A percentile compares a stretch with the other conserved stretches of the same genome.
Conservation (phyloP, 64 coral and sea anemone genomes). For the Acropora tenuis region DNA sequence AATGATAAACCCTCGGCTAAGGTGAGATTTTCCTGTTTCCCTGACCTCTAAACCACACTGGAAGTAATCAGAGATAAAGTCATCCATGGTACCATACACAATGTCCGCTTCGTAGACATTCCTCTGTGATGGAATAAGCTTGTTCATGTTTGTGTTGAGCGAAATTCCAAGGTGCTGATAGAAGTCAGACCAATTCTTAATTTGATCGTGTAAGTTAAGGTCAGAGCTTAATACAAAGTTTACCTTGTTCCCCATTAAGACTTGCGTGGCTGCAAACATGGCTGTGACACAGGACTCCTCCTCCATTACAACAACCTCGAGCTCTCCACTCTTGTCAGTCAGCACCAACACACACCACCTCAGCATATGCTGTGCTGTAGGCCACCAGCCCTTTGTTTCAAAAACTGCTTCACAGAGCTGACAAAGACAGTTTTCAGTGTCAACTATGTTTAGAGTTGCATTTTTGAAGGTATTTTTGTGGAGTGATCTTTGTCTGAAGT, state of each 20-base stretch:
- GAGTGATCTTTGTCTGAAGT: not conserved
- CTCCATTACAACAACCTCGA: not conserved
- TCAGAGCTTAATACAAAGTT: not conserved
- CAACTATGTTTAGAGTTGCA: not conserved
- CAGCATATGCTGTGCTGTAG: not conserved
- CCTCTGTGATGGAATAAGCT: not conserved
- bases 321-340: not conserved
- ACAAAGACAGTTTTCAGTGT: not conserved
- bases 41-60: not conserved
- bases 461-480: not conserved
- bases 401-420: slow-evolving; percentile 2
- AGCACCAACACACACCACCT: slow-evolving; percentile 5
- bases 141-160: not conserved
- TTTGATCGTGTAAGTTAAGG: not conserved
- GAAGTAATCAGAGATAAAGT: slow-evolving; percentile 10
- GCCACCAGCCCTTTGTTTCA: slow-evolving; percentile 1
- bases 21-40: slow-evolving; percentile 3
- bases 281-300: slow-evolving; percentile 7
- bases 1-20: slow-evolving; percentile 2
- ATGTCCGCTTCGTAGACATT: slow-evolving; percentile 1
- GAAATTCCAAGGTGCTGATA: slow-evolving; percentile 11
- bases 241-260: not conserved
- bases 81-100: slow-evolving; percentile 15
- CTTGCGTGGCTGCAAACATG: slow-evolving; percentile 9
- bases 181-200: slow-evolving; percentile 12